phyloP scores from a whole-genome alignment of 2,888 invertebrate species.

The Xylota segnis region DNA sequence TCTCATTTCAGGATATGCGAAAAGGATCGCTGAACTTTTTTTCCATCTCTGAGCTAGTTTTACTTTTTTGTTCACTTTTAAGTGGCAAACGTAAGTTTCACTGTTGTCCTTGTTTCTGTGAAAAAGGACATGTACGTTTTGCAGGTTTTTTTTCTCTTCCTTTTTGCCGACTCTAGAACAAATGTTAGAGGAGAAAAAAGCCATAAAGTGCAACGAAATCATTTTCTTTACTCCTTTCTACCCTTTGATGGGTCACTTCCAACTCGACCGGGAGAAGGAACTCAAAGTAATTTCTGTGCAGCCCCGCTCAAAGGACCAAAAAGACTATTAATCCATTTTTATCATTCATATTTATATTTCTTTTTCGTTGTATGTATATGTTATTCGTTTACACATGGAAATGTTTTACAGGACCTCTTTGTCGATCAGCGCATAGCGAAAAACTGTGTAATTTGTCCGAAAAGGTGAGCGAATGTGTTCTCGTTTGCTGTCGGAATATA shows the following conservation, averaged over 20 bases:
- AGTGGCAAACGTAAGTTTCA: slow-evolving; percentile 32
- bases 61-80: slow-evolving; percentile 9
- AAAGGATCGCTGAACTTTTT: neutral
- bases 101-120: slow-evolving; percentile 19
- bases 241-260: neutral
- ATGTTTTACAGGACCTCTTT: slow-evolving; percentile 6
- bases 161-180: neutral
- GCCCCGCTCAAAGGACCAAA: neutral
- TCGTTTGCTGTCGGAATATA: slow-evolving; percentile 32
- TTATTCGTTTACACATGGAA: neutral
- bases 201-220: slow-evolving; percentile 26
- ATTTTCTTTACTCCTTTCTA: neutral
- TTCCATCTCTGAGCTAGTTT: neutral
- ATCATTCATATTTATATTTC: slow-evolving; percentile 6
- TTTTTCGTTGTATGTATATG: neutral
- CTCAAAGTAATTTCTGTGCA: neutral
- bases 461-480: slow-evolving; percentile 18
- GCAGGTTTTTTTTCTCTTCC: slow-evolving; percentile 3
- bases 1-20: slow-evolving; percentile 29
- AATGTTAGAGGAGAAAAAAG: neutral
- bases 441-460: slow-evolving; percentile 27
- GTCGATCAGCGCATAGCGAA: neutral
- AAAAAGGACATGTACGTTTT: neutral
- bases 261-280: neutral
- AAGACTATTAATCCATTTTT: slow-evolving; percentile 1